Percentiles rank a stretch among this genome's conserved stretches.
phyloP scores from a whole-genome alignment of 2,797 vertebrate genomes.

The Coendou prehensilis region DNA sequence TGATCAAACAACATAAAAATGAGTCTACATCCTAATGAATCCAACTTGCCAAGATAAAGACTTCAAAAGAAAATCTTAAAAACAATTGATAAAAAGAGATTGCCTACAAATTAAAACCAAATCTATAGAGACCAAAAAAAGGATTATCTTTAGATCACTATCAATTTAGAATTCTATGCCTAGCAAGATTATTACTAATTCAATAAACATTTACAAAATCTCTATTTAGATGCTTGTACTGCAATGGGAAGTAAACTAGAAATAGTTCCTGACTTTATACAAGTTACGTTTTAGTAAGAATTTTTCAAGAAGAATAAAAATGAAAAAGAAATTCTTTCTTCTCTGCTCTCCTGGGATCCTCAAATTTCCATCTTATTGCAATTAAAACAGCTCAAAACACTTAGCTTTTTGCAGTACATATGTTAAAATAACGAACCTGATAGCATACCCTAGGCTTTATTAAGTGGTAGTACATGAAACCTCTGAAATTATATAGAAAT shows the following conservation, averaged over 20 bases:
- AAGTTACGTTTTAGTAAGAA: not conserved
- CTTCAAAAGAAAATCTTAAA: slow-evolving; percentile 2
- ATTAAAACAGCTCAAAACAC: not conserved
- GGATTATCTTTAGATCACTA: not conserved
- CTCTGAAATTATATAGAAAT: not conserved
- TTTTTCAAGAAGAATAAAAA: not conserved
- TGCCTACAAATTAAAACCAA: slow-evolving; percentile 13
- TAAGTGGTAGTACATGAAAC: not conserved
- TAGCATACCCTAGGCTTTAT: not conserved
- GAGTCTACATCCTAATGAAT: not conserved
- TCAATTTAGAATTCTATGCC: not conserved
- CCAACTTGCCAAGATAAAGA: not conserved
- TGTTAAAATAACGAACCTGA: not conserved
- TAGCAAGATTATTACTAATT: not conserved
- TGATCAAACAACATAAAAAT: slow-evolving; percentile 3
- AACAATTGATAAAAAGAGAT: not conserved
- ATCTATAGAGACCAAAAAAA: slow-evolving; percentile 15
- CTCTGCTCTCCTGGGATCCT: not conserved
- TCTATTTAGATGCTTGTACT: not conserved
- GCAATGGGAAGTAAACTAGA: not conserved
- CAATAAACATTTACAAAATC: not conserved
- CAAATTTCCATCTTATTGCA: not conserved
- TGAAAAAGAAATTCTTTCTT: not conserved
- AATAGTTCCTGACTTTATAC: not conserved
- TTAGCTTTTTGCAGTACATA: not conserved